Conservation (phyloP, 2,888 invertebrate genomes). For the Ormia ochracea region DNA sequence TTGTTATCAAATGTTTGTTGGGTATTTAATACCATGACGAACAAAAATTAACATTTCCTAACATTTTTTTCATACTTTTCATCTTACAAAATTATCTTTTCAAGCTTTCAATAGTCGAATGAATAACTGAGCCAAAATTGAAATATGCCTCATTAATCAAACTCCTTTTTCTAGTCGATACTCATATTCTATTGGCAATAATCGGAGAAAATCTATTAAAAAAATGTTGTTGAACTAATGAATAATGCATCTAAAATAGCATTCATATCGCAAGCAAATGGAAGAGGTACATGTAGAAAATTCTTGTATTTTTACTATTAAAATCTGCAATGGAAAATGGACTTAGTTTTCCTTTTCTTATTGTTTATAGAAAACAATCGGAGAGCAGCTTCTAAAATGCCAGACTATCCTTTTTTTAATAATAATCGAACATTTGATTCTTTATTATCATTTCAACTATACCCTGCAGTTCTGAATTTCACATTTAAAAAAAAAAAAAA, state of each 20-base stretch:
- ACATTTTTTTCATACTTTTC: neutral
- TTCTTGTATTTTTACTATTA: constrained; percentile 10
- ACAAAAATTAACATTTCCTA: too few species aligned
- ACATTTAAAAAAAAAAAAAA: too few species aligned
- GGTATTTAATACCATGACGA: too few species aligned
- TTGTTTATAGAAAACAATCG: too few species aligned
- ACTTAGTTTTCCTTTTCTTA: too few species aligned
- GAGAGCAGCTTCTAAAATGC: too few species aligned
- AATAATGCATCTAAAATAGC: constrained; percentile 37
- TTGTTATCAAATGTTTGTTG: too few species aligned
- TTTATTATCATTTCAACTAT: too few species aligned
- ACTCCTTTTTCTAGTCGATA: neutral
- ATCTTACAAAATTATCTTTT: neutral
- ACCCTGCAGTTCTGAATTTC: too few species aligned
- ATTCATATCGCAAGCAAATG: constrained; percentile 8
- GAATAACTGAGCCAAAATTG: neutral
- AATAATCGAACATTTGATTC: too few species aligned
- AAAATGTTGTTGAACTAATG: constrained; percentile 19
- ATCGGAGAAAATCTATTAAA: constrained; percentile 2
- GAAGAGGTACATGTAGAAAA: neutral
- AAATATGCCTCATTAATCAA: constrained; percentile 29
- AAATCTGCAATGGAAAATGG: constrained; percentile 11
- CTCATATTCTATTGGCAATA: constrained; percentile 8
- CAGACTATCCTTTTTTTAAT: too few species aligned
- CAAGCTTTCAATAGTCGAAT: neutral